Evolutionary conservation across 1,140 invertebrate species (phyloP).

Genomic region (Leptopilina boulardi): DNA sequence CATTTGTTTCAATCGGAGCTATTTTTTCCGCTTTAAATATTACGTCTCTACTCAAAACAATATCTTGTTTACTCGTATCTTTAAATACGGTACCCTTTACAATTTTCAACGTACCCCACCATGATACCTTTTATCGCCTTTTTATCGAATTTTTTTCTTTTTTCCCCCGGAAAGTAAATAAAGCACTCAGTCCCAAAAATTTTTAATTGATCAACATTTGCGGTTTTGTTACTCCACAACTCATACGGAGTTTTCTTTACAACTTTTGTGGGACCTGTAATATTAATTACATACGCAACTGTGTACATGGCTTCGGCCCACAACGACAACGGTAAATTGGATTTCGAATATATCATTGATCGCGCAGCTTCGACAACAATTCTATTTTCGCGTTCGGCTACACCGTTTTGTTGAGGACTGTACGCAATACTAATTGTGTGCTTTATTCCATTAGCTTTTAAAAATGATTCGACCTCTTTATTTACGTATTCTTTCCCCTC

Average conservation of each 20-base stretch:
- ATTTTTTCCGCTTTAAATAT: constrained; percentile 31
- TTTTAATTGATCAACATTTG: constrained; percentile 6
- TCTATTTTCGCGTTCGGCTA: too few species aligned
- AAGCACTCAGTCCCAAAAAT: constrained; percentile 37
- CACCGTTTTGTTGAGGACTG: too few species aligned
- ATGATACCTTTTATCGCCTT: constrained; percentile 30
- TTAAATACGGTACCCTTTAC: constrained; percentile 39
- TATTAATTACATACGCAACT: too few species aligned
- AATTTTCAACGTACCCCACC: constrained; percentile 28
- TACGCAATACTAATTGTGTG: constrained; percentile 33
- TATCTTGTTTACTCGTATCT: background rate
- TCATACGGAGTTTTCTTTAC: constrained; percentile 63
- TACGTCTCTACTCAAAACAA: constrained; percentile 36
- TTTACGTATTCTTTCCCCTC: constrained; percentile 54
- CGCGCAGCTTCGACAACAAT: constrained; percentile 14
- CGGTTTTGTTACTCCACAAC: constrained; percentile 53
- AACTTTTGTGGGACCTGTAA: too few species aligned
- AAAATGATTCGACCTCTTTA: constrained; percentile 33
- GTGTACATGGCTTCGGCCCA: too few species aligned
- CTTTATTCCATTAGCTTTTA: constrained; percentile 42
- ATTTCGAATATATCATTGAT: constrained; percentile 37
- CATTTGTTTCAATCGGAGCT: background rate
- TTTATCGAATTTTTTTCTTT: constrained; percentile 38
- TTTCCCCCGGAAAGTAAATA: constrained; percentile 30
- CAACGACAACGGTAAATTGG: background rate